Conservation (phyloP, 2,113 vertebrate genomes). For the Equus przewalskii region DNA sequence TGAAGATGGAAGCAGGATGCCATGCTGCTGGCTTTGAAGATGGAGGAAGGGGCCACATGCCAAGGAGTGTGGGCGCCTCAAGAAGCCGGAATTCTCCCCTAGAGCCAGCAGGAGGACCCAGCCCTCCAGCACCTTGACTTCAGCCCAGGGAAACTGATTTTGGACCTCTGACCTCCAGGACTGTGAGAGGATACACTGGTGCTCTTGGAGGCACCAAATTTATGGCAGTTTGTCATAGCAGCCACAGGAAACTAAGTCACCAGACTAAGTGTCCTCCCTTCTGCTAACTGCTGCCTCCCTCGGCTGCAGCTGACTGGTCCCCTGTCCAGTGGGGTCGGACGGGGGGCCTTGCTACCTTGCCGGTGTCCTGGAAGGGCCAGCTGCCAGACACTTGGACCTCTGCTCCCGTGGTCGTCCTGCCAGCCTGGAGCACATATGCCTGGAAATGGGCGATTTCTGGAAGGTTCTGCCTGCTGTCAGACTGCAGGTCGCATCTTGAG, state of each 20-base stretch:
- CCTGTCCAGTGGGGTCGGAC: too few species aligned
- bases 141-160: background rate
- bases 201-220: background rate
- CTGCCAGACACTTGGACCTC: background rate
- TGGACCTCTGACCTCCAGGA: background rate
- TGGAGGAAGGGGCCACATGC: rapidly evolving
- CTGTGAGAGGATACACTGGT: too few species aligned
- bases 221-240: background rate
- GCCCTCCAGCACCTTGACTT: background rate
- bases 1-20: background rate
- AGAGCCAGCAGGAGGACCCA: too few species aligned
- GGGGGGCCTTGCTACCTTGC: background rate
- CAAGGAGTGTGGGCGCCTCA: background rate
- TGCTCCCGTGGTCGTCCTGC: rapidly evolving
- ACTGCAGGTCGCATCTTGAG: background rate
- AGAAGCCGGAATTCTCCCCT: background rate
- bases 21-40: background rate
- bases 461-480: background rate
- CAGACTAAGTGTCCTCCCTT: background rate
- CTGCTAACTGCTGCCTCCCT: background rate
- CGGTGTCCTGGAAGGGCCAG: background rate
- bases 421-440: background rate
- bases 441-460: background rate
- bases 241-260: background rate
- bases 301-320: background rate